Conservation (phyloP, 2,113 vertebrate genomes). For the Panthera uncia region DNA sequence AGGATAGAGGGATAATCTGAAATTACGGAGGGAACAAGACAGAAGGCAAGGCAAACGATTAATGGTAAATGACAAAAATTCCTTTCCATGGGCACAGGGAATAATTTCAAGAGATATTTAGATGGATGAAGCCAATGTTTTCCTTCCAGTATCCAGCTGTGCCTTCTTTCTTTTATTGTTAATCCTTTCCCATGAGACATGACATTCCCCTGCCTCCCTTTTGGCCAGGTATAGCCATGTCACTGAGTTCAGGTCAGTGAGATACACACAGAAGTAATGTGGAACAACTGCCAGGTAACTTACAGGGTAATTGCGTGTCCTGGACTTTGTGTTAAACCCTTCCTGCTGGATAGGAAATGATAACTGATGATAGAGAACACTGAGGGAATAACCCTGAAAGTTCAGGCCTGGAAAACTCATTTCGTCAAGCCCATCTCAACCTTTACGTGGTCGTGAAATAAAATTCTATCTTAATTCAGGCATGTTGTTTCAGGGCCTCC, state of each 20-base stretch:
- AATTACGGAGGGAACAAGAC: background rate
- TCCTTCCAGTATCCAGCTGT: rapidly evolving
- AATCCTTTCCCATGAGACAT: background rate
- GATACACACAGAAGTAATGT: background rate
- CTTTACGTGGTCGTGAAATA: background rate
- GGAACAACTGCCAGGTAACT: background rate
- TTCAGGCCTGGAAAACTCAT: background rate
- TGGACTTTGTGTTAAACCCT: background rate
- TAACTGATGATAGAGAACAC: background rate
- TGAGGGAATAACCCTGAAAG: background rate
- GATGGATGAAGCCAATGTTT: background rate
- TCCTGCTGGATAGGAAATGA: background rate
- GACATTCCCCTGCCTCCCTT: background rate
- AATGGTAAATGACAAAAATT: background rate
- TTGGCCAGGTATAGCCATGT: background rate
- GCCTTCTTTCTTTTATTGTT: background rate
- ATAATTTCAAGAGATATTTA: background rate
- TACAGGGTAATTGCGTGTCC: background rate
- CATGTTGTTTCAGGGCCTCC: background rate
- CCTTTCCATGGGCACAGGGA: background rate
- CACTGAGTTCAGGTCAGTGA: background rate
- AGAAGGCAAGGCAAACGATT: background rate
- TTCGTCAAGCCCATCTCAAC: background rate
- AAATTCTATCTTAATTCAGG: background rate
- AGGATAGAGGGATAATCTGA: background rate